These are phyloP conservation scores for Caenorhabditis auriculariae DNA, from an alignment of 2,888 invertebrate species.

Conservation along the genomic window DNA sequence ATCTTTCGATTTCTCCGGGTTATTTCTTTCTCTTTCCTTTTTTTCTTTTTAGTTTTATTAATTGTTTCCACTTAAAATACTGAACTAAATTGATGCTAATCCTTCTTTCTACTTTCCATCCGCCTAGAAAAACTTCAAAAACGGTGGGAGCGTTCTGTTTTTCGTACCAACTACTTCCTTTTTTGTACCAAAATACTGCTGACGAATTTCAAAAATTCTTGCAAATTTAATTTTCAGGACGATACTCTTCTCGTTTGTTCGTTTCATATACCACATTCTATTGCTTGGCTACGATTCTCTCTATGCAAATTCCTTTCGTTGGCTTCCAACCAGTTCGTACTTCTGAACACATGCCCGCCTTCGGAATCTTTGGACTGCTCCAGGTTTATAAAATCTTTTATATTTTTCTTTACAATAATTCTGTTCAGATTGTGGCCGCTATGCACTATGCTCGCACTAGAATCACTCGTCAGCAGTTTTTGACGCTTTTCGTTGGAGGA, in stretches of 20 bases:
- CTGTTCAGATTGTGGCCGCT: constrained; percentile 52
- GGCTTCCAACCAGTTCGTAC: constrained; percentile 98
- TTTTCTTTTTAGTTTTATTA: too few relatives aligned
- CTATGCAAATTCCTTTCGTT: constrained; percentile 82
- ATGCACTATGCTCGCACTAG: constrained; percentile 57
- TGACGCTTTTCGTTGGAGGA: constrained; percentile 72
- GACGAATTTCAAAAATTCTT: background rate
- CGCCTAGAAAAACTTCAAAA: too few relatives aligned
- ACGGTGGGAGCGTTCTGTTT: background rate
- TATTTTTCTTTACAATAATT: background rate
- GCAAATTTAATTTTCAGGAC: constrained; percentile 14
- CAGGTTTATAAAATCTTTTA: constrained; percentile 69
- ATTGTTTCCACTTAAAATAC: too few relatives aligned
- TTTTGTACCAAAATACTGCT: constrained; percentile 4
- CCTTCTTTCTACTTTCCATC: background rate
- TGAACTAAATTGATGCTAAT: too few relatives aligned
- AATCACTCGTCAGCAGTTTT: constrained; percentile 65
- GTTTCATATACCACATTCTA: constrained; percentile 92
- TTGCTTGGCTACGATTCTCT: constrained; percentile 87
- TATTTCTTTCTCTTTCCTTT: too few relatives aligned
- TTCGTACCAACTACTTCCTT: background rate
- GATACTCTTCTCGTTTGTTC: constrained; percentile 49
- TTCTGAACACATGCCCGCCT: constrained; percentile 98
- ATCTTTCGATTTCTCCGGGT: too few relatives aligned
- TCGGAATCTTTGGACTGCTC: constrained; percentile 90